Conservation (phyloP, 2,888 invertebrate species). For the Stramonita haemastoma region DNA sequence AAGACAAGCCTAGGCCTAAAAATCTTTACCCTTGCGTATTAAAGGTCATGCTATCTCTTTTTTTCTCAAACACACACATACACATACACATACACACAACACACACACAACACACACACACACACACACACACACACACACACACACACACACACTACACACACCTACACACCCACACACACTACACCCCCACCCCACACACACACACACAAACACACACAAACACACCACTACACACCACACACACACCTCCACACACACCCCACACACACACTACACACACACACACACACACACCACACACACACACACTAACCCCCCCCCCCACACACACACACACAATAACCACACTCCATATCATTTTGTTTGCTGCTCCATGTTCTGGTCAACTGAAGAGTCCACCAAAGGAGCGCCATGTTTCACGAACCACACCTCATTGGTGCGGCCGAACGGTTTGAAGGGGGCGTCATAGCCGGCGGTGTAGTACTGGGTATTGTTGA, state of each 20-base stretch:
- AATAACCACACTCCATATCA: neutral
- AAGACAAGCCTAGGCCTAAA: too few relatives aligned
- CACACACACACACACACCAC: neutral
- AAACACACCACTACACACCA: too few relatives aligned
- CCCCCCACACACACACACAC: neutral
- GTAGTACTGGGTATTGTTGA: slow-evolving; percentile 60
- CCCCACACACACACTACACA: neutral
- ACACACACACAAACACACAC: too few relatives aligned
- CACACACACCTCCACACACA: neutral
- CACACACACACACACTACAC: neutral
- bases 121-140: neutral
- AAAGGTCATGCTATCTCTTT: too few relatives aligned
- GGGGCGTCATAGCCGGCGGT: slow-evolving; percentile 76
- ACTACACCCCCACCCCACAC: neutral
- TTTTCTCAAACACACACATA: too few relatives aligned
- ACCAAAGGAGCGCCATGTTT: slow-evolving; percentile 16
- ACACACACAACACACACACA: too few relatives aligned
- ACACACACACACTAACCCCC: neutral
- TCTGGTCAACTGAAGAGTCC: slow-evolving; percentile 15
- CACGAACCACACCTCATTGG: slow-evolving; percentile 76
- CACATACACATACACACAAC: too few relatives aligned
- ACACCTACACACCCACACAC: neutral
- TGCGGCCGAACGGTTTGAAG: slow-evolving; percentile 71
- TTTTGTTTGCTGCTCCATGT: neutral
- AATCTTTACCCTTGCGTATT: too few relatives aligned